Percentiles rank a stretch among this genome's conserved stretches.
Evolutionary conservation across 2,113 vertebrate genomes (phyloP).

Genomic region (Phoenicopterus ruber): DNA sequence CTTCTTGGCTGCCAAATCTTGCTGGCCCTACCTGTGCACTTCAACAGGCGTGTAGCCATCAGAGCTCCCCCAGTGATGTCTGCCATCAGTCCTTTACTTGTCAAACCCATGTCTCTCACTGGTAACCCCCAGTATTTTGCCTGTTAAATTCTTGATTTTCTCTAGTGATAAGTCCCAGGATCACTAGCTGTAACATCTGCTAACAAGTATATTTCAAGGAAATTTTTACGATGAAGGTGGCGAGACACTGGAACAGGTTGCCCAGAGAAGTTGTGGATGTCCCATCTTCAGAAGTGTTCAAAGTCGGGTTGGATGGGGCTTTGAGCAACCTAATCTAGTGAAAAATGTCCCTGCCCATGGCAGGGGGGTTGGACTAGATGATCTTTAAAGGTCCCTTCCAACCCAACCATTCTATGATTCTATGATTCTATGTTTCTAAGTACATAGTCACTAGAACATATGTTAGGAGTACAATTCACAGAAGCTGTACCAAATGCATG

Average conservation of each 20-base stretch:
- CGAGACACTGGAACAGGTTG: background rate
- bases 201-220: background rate
- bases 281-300: background rate
- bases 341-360: background rate
- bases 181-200: background rate
- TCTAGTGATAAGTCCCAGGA: background rate
- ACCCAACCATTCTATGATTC: too few relatives aligned
- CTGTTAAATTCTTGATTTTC: background rate
- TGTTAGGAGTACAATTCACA: too few relatives aligned
- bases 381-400: too few relatives aligned
- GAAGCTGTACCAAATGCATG: too few relatives aligned
- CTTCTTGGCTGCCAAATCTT: background rate
- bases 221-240: background rate
- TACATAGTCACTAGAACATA: too few relatives aligned
- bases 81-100: background rate
- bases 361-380: too few relatives aligned
- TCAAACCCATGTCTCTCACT: background rate
- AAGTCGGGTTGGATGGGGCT: background rate
- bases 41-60: background rate
- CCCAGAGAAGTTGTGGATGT: background rate
- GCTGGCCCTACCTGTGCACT: background rate
- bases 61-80: background rate
- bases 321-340: background rate
- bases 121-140: background rate
- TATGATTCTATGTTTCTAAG: too few relatives aligned